A percentile compares a stretch with the other conserved stretches of the same genome.
phyloP scores from a whole-genome alignment of 2,797 vertebrate genomes.

The Epinephelus coioides region DNA sequence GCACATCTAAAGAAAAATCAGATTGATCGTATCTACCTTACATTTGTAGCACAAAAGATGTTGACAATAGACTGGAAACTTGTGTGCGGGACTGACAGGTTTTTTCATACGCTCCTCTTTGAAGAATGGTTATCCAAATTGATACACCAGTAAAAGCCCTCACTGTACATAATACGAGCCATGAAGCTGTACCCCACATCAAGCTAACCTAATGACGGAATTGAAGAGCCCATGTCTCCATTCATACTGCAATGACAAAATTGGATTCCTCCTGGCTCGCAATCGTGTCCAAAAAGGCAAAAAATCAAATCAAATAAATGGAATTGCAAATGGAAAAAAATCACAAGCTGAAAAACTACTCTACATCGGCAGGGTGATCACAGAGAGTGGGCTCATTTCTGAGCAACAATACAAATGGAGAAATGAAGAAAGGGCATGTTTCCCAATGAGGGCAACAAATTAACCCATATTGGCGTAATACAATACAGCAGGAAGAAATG shows the following conservation, averaged over 20 bases:
- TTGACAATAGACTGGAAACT: neutral
- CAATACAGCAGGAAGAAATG: conserved; percentile 49
- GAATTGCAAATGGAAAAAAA: conserved; percentile 40
- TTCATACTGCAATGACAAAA: conserved; percentile 52
- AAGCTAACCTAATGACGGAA: conserved; percentile 62
- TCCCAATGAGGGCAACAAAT: conserved; percentile 55
- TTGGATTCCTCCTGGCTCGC: conserved; percentile 51
- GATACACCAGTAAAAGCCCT: conserved; percentile 45
- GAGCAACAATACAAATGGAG: conserved; percentile 32
- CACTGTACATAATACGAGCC: conserved; percentile 37
- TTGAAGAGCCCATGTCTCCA: conserved; percentile 38
- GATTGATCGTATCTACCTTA: neutral
- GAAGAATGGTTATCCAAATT: conserved; percentile 30
- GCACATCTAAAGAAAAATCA: neutral
- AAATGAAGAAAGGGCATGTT: conserved; percentile 32
- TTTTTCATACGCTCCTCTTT: conserved; percentile 16
- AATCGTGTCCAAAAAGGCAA: conserved; percentile 53
- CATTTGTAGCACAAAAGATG: conserved; percentile 1
- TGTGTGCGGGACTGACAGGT: neutral
- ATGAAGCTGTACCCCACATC: conserved; percentile 19
- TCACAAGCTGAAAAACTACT: conserved; percentile 25
- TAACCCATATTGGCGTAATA: conserved; percentile 56
- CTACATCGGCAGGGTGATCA: conserved; percentile 11
- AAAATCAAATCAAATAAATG: conserved; percentile 62
- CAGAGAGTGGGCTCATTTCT: conserved; percentile 21